phyloP scores from a whole-genome alignment of 2,888 invertebrate species.

The Drosophila monieri region DNA sequence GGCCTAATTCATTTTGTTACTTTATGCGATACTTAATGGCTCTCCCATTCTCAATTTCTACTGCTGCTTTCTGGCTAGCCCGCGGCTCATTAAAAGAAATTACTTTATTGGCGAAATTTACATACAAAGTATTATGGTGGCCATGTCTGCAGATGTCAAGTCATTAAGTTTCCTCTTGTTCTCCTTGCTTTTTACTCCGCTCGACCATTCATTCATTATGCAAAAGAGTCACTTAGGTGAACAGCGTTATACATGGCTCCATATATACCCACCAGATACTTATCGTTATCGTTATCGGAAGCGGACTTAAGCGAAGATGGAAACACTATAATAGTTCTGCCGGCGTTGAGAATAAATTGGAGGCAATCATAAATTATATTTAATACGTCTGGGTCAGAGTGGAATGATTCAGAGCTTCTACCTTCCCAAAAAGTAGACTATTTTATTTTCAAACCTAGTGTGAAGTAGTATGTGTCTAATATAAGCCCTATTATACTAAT shows the following conservation, averaged over 20 bases:
- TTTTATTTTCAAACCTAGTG: background rate
- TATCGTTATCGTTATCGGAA: slow-evolving; percentile 51
- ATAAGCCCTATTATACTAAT: background rate
- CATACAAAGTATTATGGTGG: slow-evolving; percentile 75
- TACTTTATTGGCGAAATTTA: slow-evolving; percentile 74
- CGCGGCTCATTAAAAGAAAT: slow-evolving; percentile 74
- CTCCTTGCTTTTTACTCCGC: slow-evolving; percentile 22
- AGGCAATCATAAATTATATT: slow-evolving; percentile 26
- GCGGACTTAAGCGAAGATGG: slow-evolving; percentile 37
- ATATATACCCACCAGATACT: slow-evolving; percentile 35
- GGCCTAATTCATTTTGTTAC: slow-evolving; percentile 71
- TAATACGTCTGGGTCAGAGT: slow-evolving; percentile 9
- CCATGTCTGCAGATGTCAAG: slow-evolving; percentile 62
- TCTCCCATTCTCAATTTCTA: slow-evolving; percentile 29
- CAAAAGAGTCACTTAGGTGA: slow-evolving; percentile 51
- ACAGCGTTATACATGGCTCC: slow-evolving; percentile 16
- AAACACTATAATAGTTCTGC: slow-evolving; percentile 43
- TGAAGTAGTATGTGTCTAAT: background rate
- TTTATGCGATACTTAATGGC: slow-evolving; percentile 69
- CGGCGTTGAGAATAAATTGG: slow-evolving; percentile 41
- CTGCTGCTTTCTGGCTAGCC: slow-evolving; percentile 30
- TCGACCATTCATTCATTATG: slow-evolving; percentile 42
- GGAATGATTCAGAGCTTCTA: background rate
- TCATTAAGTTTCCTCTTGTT: slow-evolving; percentile 62
- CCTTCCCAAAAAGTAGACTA: background rate